Evolutionary conservation across 2,888 invertebrate species (phyloP).

Genomic region (Lamellibrachia columna): DNA sequence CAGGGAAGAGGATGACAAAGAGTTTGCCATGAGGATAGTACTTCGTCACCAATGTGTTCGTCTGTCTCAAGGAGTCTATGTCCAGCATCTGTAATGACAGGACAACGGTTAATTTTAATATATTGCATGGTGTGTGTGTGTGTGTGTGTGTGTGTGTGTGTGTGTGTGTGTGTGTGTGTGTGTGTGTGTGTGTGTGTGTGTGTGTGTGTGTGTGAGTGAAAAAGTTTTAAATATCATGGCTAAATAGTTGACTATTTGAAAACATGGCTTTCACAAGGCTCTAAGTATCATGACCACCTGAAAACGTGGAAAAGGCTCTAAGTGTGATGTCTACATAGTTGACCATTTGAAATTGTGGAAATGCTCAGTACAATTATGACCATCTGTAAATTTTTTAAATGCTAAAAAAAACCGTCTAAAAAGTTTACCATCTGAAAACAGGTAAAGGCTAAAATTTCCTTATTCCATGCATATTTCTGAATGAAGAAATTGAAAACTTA

Average conservation of each 20-base stretch:
- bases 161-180: not conserved
- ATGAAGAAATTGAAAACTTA: not conserved
- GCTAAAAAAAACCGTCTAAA: too few relatives aligned
- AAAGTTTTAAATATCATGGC: constrained; percentile 21
- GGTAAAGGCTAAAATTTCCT: too few relatives aligned
- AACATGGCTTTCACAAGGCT: too few relatives aligned
- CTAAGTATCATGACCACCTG: too few relatives aligned
- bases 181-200: not conserved
- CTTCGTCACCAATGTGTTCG: constrained; percentile 52
- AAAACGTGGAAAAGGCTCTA: too few relatives aligned
- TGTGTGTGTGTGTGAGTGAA: not conserved
- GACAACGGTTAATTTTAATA: not conserved
- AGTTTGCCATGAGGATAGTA: constrained; percentile 56
- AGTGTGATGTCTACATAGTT: too few relatives aligned
- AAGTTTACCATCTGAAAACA: too few relatives aligned
- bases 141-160: not conserved
- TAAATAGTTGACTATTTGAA: too few relatives aligned
- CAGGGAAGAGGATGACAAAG: constrained; percentile 62
- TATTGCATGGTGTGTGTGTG: not conserved
- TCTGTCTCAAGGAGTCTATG: constrained; percentile 25
- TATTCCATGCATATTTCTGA: too few relatives aligned
- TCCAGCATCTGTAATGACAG: not conserved
- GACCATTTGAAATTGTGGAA: too few relatives aligned
- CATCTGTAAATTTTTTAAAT: too few relatives aligned
- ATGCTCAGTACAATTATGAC: too few relatives aligned